Conservation (phyloP, 1,140 invertebrate genomes). For the Adoxophyes honmai region DNA sequence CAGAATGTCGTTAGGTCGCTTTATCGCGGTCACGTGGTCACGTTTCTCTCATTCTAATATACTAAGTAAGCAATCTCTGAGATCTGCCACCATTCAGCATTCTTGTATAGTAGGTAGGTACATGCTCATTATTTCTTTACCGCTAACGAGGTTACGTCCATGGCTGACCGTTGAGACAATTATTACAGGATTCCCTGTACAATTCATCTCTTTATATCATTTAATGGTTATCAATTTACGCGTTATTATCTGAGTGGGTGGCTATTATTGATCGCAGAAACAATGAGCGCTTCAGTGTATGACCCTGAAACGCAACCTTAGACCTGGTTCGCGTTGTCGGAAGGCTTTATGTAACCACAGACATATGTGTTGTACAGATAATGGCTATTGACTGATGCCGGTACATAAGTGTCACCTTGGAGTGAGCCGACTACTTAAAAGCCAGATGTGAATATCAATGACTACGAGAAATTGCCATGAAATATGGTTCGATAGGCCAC, state of each 20-base stretch:
- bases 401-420: conserved; percentile 3
- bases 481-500: background rate
- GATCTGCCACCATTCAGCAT: background rate
- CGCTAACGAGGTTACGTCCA: background rate
- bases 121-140: background rate
- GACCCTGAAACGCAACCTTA: conserved; percentile 20
- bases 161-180: conserved; percentile 13
- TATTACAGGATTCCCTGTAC: background rate
- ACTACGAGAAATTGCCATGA: background rate
- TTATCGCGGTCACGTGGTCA: background rate
- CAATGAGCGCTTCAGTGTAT: conserved; percentile 25
- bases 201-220: conserved; percentile 12
- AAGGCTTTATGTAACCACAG: conserved; percentile 14
- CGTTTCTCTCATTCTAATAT: too few relatives aligned
- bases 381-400: conserved; percentile 14
- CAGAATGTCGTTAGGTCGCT: background rate
- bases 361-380: conserved; percentile 6
- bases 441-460: background rate
- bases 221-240: conserved; percentile 15
- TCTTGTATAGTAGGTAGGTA: too few relatives aligned
- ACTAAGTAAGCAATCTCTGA: background rate
- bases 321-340: conserved; percentile 8
- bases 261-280: conserved; percentile 16
- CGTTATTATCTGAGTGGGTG: conserved; percentile 12
- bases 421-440: background rate